A percentile compares a stretch with the other conserved stretches of the same genome.
Evolutionary conservation across 2,113 vertebrate species (phyloP).

Genomic region (Aphyosemion australe): DNA sequence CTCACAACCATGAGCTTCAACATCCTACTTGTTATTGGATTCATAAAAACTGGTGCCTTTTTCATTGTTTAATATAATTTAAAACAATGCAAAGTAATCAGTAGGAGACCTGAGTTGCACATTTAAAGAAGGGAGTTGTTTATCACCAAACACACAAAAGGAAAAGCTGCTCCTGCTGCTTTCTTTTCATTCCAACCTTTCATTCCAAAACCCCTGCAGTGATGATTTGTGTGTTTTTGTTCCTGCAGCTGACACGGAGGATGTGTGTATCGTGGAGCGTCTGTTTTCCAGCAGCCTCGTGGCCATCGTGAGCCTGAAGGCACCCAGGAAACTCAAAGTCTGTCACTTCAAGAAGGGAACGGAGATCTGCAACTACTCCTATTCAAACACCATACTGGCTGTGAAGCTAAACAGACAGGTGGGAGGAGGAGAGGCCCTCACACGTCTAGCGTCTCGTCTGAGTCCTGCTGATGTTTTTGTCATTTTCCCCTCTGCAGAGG

Average conservation of each 20-base stretch:
- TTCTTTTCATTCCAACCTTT: too few relatives aligned
- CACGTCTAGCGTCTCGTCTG: background rate
- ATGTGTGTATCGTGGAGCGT: constrained; percentile 97
- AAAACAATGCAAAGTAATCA: too few relatives aligned
- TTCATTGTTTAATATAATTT: too few relatives aligned
- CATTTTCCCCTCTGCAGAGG: constrained; percentile 77
- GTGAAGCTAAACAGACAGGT: constrained; percentile 98
- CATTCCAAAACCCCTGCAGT: background rate
- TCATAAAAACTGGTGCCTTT: too few relatives aligned
- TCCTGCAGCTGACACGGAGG: constrained; percentile 90
- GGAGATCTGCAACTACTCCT: constrained; percentile 99
- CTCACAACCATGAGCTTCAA: background rate
- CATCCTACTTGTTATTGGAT: background rate
- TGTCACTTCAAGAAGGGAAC: constrained; percentile 99
- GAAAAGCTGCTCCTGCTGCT: background rate
- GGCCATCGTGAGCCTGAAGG: constrained; percentile 98
- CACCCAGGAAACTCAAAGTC: constrained; percentile 97
- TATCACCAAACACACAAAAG: too few relatives aligned
- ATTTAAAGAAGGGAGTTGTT: too few relatives aligned
- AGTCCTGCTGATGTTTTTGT: background rate
- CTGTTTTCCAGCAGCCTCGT: constrained; percentile 97
- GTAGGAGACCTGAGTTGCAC: too few relatives aligned
- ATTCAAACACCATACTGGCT: constrained; percentile 97
- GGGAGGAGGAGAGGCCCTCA: constrained; percentile 16
- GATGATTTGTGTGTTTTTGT: background rate